Percentiles rank a stretch among this genome's conserved stretches.
Conservation (phyloP, 2,797 vertebrate species). For the Danionella dracula region DNA sequence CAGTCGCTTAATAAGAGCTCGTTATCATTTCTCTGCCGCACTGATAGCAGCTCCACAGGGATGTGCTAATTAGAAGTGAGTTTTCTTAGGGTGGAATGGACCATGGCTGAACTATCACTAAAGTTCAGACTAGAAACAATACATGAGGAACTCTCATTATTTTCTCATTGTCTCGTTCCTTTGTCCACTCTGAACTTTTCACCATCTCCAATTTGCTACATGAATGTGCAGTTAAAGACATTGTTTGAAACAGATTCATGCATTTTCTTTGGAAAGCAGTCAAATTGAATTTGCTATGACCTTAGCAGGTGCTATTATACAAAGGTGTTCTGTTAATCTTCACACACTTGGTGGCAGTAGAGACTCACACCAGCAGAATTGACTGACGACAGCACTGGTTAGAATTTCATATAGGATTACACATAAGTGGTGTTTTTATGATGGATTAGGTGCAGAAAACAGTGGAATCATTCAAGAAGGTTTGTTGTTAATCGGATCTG, state of each 20-base stretch:
- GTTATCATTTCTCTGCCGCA: conserved; percentile 63
- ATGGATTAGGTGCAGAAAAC: conserved; percentile 1
- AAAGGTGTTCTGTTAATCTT: neutral
- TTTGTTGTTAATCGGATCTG: conserved; percentile 23
- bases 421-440: conserved; percentile 30
- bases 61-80: conserved; percentile 65
- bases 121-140: conserved; percentile 43
- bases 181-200: conserved; percentile 11
- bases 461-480: conserved; percentile 3
- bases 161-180: conserved; percentile 30
- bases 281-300: neutral
- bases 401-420: conserved; percentile 2
- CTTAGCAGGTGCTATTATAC: neutral
- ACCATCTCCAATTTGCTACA: neutral
- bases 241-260: neutral
- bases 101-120: conserved; percentile 34
- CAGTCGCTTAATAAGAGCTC: conserved; percentile 67
- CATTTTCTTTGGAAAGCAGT: neutral
- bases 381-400: neutral
- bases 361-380: conserved; percentile 47
- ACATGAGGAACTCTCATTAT: conserved; percentile 41
- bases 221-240: neutral
- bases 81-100: conserved; percentile 37
- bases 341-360: conserved; percentile 72
- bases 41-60: conserved; percentile 62